These are phyloP conservation scores for Nautilus pompilius DNA, from an alignment of 1,140 invertebrate species.

Conservation along the genomic window DNA sequence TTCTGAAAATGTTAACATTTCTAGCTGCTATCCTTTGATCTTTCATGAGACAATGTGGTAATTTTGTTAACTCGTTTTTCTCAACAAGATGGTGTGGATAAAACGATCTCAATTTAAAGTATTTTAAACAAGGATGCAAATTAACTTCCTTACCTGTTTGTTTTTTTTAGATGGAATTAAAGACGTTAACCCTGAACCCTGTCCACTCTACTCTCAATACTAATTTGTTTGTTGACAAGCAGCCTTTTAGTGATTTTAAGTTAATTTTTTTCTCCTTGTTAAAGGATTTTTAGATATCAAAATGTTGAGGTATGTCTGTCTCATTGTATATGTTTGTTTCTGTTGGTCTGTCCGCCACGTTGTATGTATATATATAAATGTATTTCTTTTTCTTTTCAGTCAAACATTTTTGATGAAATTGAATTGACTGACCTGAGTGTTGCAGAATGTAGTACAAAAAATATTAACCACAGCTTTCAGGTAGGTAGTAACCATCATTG, in stretches of 20 bases:
- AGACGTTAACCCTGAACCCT: too few species aligned
- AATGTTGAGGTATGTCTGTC: neutral
- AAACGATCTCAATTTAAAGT: too few species aligned
- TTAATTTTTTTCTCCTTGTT: neutral
- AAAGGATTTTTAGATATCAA: neutral
- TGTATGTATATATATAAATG: conserved; percentile 1
- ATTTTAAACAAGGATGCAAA: too few species aligned
- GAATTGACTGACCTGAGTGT: conserved; percentile 78
- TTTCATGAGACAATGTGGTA: too few species aligned
- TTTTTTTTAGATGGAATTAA: too few species aligned
- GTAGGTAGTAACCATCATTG: too few species aligned
- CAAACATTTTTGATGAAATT: conserved; percentile 81
- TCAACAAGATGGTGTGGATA: too few species aligned
- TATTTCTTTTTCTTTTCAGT: conserved; percentile 63
- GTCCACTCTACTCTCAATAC: neutral
- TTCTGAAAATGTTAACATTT: too few species aligned
- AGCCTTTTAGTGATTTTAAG: neutral
- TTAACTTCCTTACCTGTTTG: too few species aligned
- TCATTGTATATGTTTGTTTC: neutral
- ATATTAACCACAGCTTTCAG: conserved; percentile 83
- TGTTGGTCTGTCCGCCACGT: conserved; percentile 5
- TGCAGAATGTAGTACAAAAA: conserved; percentile 81
- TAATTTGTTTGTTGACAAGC: neutral
- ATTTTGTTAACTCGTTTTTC: too few species aligned
- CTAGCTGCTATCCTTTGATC: too few species aligned